Conservation (phyloP, 2,888 invertebrate genomes). For the Scaptodrosophila latifasciaeformis region DNA sequence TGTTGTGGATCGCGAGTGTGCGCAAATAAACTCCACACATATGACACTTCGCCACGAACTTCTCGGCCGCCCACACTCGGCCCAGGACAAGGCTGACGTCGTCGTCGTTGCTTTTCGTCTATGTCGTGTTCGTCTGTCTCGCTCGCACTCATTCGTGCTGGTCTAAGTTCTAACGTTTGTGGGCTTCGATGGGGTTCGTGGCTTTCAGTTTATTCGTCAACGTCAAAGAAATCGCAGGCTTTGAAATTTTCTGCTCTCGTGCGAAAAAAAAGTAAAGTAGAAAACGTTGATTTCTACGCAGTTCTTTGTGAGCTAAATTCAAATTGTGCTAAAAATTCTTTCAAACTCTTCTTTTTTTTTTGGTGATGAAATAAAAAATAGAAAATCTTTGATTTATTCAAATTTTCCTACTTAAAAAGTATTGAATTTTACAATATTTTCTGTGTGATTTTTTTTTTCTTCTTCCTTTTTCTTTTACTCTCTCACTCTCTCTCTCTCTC, state of each 20-base stretch:
- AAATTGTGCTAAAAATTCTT: no score
- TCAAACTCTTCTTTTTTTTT: no score
- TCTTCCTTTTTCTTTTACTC: background rate
- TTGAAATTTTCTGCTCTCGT: slow-evolving; percentile 19
- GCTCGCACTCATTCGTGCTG: slow-evolving; percentile 10
- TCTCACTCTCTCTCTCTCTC: slow-evolving; percentile 1
- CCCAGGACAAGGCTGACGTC: background rate
- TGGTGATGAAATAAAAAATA: no score
- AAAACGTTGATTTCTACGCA: background rate
- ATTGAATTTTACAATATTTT: no score
- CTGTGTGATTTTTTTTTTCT: background rate
- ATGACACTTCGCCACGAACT: no score
- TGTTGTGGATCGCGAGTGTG: slow-evolving; percentile 17
- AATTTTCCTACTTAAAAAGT: no score
- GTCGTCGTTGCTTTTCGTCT: background rate
- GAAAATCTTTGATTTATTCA: no score
- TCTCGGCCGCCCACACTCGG: background rate
- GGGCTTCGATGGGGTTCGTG: no score
- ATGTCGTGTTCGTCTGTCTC: slow-evolving; percentile 7
- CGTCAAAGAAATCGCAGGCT: slow-evolving; percentile 43
- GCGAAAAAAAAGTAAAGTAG: slow-evolving; percentile 4
- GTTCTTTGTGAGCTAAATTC: no score
- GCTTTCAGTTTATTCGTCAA: slow-evolving; percentile 50
- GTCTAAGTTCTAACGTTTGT: slow-evolving; percentile 6
- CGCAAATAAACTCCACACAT: no score